A percentile compares a stretch with the other conserved stretches of the same genome.
phyloP scores from a whole-genome alignment of 2,113 vertebrate species.

The Pelvicachromis taeniatus region DNA sequence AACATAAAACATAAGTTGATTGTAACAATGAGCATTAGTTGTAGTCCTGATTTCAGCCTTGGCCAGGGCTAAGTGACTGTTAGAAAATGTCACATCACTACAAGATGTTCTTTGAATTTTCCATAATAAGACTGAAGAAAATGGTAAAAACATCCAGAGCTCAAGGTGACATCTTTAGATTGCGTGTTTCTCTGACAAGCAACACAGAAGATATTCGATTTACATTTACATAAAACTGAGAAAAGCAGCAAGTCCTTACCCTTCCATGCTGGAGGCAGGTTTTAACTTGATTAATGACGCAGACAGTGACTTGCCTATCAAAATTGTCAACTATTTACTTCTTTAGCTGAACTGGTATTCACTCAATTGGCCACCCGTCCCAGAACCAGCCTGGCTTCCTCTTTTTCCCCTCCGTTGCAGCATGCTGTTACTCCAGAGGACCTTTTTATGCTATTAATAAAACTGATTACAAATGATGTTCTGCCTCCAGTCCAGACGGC shows the following conservation, averaged over 20 bases:
- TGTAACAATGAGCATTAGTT: neutral
- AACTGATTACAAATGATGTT: slow-evolving; percentile 27
- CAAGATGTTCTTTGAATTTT: neutral
- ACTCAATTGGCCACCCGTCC: neutral
- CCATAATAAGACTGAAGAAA: neutral
- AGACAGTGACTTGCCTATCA: neutral
- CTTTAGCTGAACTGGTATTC: neutral
- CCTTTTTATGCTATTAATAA: neutral
- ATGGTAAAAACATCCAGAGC: neutral
- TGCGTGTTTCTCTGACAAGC: neutral
- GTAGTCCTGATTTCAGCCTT: neutral
- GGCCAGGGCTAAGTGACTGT: neutral
- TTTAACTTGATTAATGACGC: neutral
- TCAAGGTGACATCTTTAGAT: neutral
- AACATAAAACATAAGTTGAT: neutral
- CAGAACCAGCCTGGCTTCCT: neutral
- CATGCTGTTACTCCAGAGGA: neutral
- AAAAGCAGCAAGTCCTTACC: neutral
- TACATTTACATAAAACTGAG: neutral
- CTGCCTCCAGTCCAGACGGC: slow-evolving; percentile 8
- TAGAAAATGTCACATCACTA: neutral
- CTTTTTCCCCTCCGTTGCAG: neutral
- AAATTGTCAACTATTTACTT: neutral
- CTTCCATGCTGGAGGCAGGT: neutral
- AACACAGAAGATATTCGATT: neutral